Conservation (phyloP, 2,888 invertebrate genomes). For the Metopia argyrocephala region DNA sequence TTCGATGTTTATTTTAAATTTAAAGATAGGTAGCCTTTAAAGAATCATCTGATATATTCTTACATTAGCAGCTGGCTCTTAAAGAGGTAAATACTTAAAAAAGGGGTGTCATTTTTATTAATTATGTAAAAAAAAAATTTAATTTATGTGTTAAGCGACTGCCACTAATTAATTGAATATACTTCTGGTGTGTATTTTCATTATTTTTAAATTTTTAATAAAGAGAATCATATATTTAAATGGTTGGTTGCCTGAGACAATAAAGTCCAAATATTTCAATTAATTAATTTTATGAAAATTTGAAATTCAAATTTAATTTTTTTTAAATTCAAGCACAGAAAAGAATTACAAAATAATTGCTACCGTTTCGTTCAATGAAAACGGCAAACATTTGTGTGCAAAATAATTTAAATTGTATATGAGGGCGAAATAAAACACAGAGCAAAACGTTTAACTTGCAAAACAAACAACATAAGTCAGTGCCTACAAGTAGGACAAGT, state of each 20-base stretch:
- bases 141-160: not conserved
- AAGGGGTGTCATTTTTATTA: too few species aligned
- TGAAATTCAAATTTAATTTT: conserved; percentile 49
- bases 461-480: not conserved
- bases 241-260: conserved; percentile 37
- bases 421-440: conserved; percentile 3
- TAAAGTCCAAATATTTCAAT: conserved; percentile 62
- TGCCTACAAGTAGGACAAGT: not conserved
- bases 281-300: conserved; percentile 60
- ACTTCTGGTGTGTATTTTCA: too few species aligned
- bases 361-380: conserved; percentile 41
- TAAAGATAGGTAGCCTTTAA: too few species aligned
- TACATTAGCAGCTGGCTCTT: too few species aligned
- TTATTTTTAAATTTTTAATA: too few species aligned
- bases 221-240: not conserved
- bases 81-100: too few species aligned
- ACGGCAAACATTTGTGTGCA: conserved; percentile 12
- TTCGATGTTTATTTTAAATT: too few species aligned
- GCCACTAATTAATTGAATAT: conserved; percentile 7
- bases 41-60: too few species aligned
- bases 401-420: conserved; percentile 42
- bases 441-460: conserved; percentile 13
- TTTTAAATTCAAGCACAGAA: not conserved
- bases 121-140: not conserved
- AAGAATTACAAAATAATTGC: conserved; percentile 50